Conservation (phyloP, 2,888 invertebrate species). For the Lepidocyrtoides sp. region DNA sequence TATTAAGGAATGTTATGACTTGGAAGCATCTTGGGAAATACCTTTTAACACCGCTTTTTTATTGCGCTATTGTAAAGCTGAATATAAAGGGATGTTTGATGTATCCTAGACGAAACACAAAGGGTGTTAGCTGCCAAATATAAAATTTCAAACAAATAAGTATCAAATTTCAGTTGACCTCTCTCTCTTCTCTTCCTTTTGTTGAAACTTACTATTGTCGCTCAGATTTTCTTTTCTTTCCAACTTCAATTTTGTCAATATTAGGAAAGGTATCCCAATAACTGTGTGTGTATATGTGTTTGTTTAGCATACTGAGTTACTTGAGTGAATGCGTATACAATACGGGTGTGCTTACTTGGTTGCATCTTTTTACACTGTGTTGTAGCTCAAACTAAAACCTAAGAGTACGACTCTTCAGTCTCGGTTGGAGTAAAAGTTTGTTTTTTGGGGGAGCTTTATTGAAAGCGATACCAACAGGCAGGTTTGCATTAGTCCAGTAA, state of each 20-base stretch:
- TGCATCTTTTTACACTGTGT: no score
- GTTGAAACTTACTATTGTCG: neutral
- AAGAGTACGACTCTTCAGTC: no score
- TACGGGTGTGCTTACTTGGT: no score
- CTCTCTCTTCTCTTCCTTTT: neutral
- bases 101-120: neutral
- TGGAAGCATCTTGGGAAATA: neutral
- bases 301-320: no score
- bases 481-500: neutral
- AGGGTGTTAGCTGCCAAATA: neutral
- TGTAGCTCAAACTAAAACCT: no score
- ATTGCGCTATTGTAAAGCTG: neutral
- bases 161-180: slow-evolving; percentile 11
- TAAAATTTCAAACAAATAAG: slow-evolving; percentile 22
- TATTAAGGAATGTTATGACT: neutral
- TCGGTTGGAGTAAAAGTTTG: neutral
- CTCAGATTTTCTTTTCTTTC: neutral
- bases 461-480: slow-evolving; percentile 3
- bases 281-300: no score
- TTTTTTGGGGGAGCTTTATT: neutral
- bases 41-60: neutral
- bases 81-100: slow-evolving; percentile 1
- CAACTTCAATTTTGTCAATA: no score
- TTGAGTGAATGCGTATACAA: no score
- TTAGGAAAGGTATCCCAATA: no score